Percentiles rank a stretch among this genome's conserved stretches.
These are phyloP conservation scores for Petrophora chlorosata DNA, from an alignment of 2,888 invertebrate genomes.

Conservation along the genomic window DNA sequence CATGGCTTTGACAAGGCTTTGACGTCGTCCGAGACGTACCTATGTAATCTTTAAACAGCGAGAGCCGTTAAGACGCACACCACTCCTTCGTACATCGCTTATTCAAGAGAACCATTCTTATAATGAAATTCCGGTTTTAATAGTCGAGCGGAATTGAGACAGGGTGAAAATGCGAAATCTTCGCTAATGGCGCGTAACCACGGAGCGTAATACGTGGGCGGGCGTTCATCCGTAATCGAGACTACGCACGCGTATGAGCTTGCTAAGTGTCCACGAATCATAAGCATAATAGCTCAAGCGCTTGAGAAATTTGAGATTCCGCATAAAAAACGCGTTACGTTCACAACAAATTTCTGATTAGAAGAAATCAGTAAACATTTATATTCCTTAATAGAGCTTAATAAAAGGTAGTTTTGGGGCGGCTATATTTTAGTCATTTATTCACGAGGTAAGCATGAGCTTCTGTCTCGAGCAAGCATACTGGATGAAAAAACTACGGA, in stretches of 20 bases:
- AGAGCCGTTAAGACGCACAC: conserved; percentile 50
- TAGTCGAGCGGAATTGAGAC: conserved; percentile 66
- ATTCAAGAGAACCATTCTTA: conserved; percentile 67
- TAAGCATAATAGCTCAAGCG: conserved; percentile 31
- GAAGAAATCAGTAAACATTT: conserved; percentile 37
- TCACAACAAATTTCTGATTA: conserved; percentile 40
- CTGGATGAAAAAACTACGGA: conserved; percentile 34
- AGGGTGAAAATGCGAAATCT: conserved; percentile 70
- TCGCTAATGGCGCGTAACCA: conserved; percentile 70
- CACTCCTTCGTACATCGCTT: conserved; percentile 58
- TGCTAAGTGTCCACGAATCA: conserved; percentile 44
- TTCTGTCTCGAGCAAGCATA: conserved; percentile 27
- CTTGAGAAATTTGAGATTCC: conserved; percentile 13
- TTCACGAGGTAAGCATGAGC: conserved; percentile 40
- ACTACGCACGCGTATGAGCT: conserved; percentile 31
- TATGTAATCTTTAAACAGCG: conserved; percentile 63
- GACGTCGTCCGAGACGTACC: conserved; percentile 48
- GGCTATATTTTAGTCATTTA: conserved; percentile 46
- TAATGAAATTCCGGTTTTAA: conserved; percentile 74
- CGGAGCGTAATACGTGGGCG: conserved; percentile 56
- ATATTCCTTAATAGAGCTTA: conserved; percentile 34
- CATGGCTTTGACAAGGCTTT: conserved; percentile 37
- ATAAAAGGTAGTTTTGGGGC: conserved; percentile 40
- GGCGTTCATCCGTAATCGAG: conserved; percentile 43
- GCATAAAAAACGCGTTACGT: conserved; percentile 44